phyloP scores from a whole-genome alignment of 2,888 invertebrate genomes.

The Meganola albula region DNA sequence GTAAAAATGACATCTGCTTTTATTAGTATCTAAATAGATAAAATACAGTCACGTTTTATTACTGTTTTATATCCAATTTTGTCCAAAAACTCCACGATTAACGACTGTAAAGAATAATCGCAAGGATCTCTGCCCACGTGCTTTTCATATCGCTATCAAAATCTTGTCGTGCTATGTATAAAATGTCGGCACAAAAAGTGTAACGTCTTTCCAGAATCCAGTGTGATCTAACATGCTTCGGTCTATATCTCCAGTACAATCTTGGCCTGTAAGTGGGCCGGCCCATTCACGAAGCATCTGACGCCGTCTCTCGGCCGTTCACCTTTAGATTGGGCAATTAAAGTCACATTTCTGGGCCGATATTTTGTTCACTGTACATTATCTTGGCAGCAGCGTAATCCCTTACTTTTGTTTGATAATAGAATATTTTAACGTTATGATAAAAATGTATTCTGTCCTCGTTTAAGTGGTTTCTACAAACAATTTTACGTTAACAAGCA shows the following conservation, averaged over 20 bases:
- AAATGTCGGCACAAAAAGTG: constrained; percentile 14
- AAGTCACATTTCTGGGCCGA: constrained; percentile 37
- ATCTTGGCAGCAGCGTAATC: constrained; percentile 26
- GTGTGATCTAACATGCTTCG: constrained; percentile 26
- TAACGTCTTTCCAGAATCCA: constrained; percentile 29
- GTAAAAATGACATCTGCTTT: no score
- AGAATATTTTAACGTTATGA: constrained; percentile 19
- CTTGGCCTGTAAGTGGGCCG: constrained; percentile 42
- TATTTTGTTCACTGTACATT: constrained; percentile 29
- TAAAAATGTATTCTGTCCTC: constrained; percentile 19
- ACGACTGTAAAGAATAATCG: constrained; percentile 26
- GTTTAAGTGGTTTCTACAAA: constrained; percentile 21
- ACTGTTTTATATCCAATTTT: constrained; percentile 26
- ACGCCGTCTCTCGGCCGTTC: constrained; percentile 44
- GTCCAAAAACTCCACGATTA: constrained; percentile 28
- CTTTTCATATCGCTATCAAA: constrained; percentile 17
- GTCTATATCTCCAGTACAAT: constrained; percentile 38
- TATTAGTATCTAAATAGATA: no score
- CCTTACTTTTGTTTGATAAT: constrained; percentile 15
- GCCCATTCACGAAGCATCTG: constrained; percentile 57
- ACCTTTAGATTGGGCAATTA: constrained; percentile 52
- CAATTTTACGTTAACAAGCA: constrained; percentile 20
- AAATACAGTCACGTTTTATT: constrained; percentile 33
- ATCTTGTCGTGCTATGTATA: constrained; percentile 13
- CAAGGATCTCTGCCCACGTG: constrained; percentile 22